phyloP scores from a whole-genome alignment of 1,140 invertebrate species.

The Drosophila subobscura region DNA sequence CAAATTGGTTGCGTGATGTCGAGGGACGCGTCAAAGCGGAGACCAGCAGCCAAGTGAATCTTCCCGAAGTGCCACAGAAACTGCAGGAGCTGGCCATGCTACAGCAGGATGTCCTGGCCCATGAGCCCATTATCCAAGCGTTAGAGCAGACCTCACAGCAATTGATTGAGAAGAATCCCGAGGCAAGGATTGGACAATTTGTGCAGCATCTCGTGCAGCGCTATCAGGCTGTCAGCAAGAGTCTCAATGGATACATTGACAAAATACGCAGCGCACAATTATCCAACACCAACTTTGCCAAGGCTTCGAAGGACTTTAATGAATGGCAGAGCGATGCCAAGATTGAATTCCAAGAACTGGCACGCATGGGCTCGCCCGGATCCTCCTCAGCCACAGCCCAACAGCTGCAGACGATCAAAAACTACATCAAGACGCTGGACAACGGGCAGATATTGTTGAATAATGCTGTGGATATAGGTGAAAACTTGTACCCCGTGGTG shows the following conservation, averaged over 20 bases:
- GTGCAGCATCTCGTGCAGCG: constrained; percentile 90
- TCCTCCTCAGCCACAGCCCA: constrained; percentile 79
- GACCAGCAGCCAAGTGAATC: constrained; percentile 88
- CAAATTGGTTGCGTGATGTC: constrained; percentile 93
- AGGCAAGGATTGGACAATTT: constrained; percentile 91
- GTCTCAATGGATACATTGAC: constrained; percentile 87
- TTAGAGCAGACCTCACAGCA: constrained; percentile 88
- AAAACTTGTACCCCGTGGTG: constrained; percentile 93
- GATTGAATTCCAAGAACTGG: constrained; percentile 81
- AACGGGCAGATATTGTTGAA: constrained; percentile 91
- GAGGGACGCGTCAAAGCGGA: constrained; percentile 91
- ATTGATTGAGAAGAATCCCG: constrained; percentile 90
- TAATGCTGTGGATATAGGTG: constrained; percentile 92
- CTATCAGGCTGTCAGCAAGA: constrained; percentile 90
- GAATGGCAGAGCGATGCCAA: constrained; percentile 92
- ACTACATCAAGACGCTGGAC: constrained; percentile 89
- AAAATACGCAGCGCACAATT: constrained; percentile 88
- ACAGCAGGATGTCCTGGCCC: constrained; percentile 86
- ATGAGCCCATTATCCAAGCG: constrained; percentile 87
- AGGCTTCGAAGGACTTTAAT: constrained; percentile 88
- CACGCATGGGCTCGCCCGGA: constrained; percentile 81
- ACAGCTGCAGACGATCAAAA: constrained; percentile 77
- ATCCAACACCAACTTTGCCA: constrained; percentile 88
- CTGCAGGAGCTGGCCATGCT: constrained; percentile 88
- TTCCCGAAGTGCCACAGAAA: constrained; percentile 89